These are phyloP conservation scores for Cyanistes caeruleus DNA, from an alignment of 2,113 vertebrate species.

Conservation along the genomic window DNA sequence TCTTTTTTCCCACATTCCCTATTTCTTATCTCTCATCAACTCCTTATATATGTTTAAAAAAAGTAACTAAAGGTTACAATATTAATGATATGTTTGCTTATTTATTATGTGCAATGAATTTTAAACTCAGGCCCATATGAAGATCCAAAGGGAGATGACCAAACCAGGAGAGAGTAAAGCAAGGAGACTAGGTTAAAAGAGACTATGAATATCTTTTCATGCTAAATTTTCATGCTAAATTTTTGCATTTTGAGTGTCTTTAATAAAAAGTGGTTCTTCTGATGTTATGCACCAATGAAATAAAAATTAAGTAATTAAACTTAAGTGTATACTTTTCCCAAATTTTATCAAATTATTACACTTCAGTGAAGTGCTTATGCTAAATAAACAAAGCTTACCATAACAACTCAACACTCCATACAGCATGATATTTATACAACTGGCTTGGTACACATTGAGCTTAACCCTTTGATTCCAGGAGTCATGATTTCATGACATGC, in stretches of 20 bases:
- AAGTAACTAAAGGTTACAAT: conserved; percentile 50
- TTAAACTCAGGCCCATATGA: conserved; percentile 1
- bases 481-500: conserved; percentile 53
- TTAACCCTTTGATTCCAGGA: conserved; percentile 68
- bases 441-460: conserved; percentile 46
- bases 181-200: neutral
- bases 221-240: neutral
- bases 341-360: conserved; percentile 55
- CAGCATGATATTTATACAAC: conserved; percentile 63
- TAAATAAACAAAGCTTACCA: conserved; percentile 64
- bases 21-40: neutral
- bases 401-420: conserved; percentile 47
- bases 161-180: neutral
- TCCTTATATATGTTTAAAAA: conserved; percentile 11
- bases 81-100: conserved; percentile 53
- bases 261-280: neutral
- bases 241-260: conserved; percentile 1
- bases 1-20: neutral
- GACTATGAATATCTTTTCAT: neutral
- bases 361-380: conserved; percentile 36
- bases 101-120: conserved; percentile 48
- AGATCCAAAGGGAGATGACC: conserved; percentile 36
- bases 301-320: conserved; percentile 46
- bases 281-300: neutral
- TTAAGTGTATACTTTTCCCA: conserved; percentile 17